Conservation (phyloP, 2,113 vertebrate species). For the Sula dactylatra region DNA sequence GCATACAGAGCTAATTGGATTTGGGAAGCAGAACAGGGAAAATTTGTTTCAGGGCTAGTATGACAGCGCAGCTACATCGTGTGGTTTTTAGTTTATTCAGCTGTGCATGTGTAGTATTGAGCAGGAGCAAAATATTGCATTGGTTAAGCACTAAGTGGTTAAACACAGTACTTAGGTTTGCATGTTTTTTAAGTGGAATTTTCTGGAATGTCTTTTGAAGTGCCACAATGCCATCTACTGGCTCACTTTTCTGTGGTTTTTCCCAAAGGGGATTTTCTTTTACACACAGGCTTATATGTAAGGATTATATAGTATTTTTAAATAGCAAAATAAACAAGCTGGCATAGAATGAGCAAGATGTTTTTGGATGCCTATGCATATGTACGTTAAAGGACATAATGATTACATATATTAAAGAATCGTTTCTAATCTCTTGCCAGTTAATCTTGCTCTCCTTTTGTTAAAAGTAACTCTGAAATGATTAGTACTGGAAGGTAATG, state of each 20-base stretch:
- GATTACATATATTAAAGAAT: not conserved
- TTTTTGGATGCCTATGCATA: not conserved
- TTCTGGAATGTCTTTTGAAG: conserved; percentile 50
- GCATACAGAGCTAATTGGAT: not conserved
- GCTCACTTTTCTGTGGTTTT: not conserved
- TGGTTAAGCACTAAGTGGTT: conserved; percentile 67
- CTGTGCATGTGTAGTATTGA: conserved; percentile 58
- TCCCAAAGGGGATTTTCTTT: not conserved
- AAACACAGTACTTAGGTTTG: conserved; percentile 36
- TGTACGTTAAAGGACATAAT: not conserved
- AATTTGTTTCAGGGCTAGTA: not conserved
- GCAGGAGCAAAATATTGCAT: conserved; percentile 58
- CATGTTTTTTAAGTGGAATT: conserved; percentile 5
- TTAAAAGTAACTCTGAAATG: not conserved
- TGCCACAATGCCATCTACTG: conserved; percentile 76
- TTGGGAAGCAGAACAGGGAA: not conserved
- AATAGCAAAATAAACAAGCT: not conserved
- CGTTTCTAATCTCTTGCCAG: not conserved
- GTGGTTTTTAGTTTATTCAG: conserved; percentile 49
- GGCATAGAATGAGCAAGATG: not conserved
- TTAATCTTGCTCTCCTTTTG: not conserved
- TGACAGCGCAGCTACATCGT: conserved; percentile 10
- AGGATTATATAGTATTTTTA: not conserved
- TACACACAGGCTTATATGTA: not conserved
- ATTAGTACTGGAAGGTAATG: not conserved